Evolutionary conservation across 2,888 invertebrate species (phyloP).

Genomic region (Dioctria rufipes): DNA sequence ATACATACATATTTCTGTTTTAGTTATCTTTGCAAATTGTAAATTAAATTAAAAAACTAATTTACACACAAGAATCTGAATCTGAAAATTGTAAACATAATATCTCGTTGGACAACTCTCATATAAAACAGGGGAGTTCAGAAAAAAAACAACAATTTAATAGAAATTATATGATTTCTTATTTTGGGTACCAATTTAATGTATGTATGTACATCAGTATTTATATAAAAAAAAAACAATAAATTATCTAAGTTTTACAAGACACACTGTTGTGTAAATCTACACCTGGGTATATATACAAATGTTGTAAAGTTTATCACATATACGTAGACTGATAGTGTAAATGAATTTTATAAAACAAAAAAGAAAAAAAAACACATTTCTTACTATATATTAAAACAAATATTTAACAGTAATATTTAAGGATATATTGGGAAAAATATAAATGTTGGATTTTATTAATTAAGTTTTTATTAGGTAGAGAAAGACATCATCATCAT

Average conservation of each 20-base stretch:
- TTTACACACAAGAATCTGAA: too few relatives aligned
- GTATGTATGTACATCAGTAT: background rate
- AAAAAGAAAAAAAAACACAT: background rate
- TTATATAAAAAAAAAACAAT: conserved; percentile 7
- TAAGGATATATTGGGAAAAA: conserved; percentile 31
- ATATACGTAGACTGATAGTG: conserved; percentile 47
- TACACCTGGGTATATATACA: background rate
- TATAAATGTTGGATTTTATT: conserved; percentile 15
- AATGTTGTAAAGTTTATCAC: conserved; percentile 43
- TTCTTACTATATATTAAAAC: conserved; percentile 10
- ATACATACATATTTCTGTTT: too few relatives aligned
- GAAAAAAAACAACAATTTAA: background rate
- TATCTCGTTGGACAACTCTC: background rate
- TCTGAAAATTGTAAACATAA: too few relatives aligned
- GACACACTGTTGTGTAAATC: conserved; percentile 5
- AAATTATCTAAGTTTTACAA: background rate
- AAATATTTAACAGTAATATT: background rate
- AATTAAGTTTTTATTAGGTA: conserved; percentile 22
- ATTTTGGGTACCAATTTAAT: background rate
- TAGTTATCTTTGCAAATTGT: too few relatives aligned
- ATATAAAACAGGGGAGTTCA: background rate
- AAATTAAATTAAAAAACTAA: too few relatives aligned
- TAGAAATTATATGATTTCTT: background rate
- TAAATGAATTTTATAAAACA: conserved; percentile 48
- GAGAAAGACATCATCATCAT: background rate